Percentiles rank a stretch among this genome's conserved stretches.
Conservation (phyloP, 2,113 vertebrate genomes). For the Ammospiza nelsoni region DNA sequence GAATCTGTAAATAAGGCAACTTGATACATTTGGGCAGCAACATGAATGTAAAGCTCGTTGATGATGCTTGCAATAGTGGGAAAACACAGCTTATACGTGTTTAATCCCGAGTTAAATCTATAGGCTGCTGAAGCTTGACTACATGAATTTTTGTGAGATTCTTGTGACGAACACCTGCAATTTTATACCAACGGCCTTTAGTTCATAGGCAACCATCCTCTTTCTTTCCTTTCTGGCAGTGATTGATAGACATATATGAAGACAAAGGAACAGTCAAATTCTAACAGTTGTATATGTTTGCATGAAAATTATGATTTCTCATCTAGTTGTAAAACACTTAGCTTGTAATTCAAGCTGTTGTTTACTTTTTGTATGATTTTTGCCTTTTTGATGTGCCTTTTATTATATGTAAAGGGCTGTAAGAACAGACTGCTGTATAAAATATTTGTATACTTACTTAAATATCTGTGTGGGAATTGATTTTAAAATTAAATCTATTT, state of each 20-base stretch:
- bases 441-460: not conserved
- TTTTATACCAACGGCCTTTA: not conserved
- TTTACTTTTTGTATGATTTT: not conserved
- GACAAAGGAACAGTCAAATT: not conserved
- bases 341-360: not conserved
- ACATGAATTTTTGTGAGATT: not conserved
- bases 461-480: not conserved
- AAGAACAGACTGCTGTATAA: not conserved
- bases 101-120: not conserved
- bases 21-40: not conserved
- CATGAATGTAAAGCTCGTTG: not conserved
- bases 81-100: not conserved
- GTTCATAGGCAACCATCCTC: rapidly evolving
- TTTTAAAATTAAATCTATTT: not conserved
- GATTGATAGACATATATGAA: not conserved
- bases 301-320: not conserved
- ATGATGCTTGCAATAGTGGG: not conserved
- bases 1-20: not conserved
- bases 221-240: not conserved
- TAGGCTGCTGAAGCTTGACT: not conserved
- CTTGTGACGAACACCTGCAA: not conserved
- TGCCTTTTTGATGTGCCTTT: not conserved
- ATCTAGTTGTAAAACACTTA: not conserved
- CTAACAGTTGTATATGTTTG: not conserved
- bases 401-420: not conserved